phyloP scores from a whole-genome alignment of 2,113 vertebrate genomes.

The Hyperoodon ampullatus region DNA sequence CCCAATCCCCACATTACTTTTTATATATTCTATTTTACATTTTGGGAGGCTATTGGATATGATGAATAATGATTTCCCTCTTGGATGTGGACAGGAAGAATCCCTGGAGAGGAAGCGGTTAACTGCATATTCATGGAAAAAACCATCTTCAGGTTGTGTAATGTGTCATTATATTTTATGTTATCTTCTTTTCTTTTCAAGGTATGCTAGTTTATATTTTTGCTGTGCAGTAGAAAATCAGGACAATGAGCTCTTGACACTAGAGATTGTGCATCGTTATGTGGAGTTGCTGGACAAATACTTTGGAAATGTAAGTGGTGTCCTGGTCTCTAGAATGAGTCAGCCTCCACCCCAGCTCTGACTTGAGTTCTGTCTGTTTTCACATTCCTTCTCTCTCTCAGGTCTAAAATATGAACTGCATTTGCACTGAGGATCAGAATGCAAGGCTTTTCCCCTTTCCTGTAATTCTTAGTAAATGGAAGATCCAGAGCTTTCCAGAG shows the following conservation, averaged over 20 bases:
- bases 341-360: background rate
- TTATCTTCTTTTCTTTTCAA: slow-evolving; percentile 77
- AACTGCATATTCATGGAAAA: background rate
- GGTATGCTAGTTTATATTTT: slow-evolving; percentile 97
- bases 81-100: background rate
- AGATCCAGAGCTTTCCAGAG: background rate
- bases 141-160: background rate
- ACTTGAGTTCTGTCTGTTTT: background rate
- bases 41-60: background rate
- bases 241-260: slow-evolving; percentile 94
- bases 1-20: background rate
- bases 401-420: background rate
- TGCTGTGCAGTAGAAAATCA: slow-evolving; percentile 92
- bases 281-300: slow-evolving; percentile 96
- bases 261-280: slow-evolving; percentile 94
- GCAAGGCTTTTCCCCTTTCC: background rate
- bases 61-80: background rate
- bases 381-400: background rate
- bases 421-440: background rate
- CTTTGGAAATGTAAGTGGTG: slow-evolving; percentile 94
- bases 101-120: background rate
- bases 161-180: slow-evolving; percentile 5
- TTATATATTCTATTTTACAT: background rate
- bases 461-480: background rate
- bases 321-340: background rate